Evolutionary conservation across 2,797 vertebrate genomes (phyloP).

Genomic region (Parambassis ranga): DNA sequence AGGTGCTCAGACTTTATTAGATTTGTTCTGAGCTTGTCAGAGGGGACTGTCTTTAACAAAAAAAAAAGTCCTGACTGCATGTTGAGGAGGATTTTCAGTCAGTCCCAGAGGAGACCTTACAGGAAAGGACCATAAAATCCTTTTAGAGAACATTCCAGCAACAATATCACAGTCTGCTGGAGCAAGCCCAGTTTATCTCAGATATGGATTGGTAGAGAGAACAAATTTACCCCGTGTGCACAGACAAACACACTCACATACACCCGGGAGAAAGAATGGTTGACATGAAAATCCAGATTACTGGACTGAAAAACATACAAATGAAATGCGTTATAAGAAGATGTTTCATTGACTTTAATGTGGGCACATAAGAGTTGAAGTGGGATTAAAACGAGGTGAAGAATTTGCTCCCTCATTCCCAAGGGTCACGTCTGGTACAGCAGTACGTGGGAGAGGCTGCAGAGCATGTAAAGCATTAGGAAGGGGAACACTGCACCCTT

Average conservation of each 20-base stretch:
- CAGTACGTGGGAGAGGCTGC: background rate
- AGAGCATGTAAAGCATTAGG: background rate
- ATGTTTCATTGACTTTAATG: constrained; percentile 29
- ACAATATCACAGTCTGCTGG: constrained; percentile 56
- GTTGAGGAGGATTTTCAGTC: constrained; percentile 39
- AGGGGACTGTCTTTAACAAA: constrained; percentile 45
- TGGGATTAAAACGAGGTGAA: constrained; percentile 6
- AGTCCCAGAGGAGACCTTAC: constrained; percentile 45
- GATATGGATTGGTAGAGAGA: constrained; percentile 45
- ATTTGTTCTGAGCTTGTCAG: constrained; percentile 61
- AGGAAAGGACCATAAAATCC: constrained; percentile 62
- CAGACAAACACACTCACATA: background rate
- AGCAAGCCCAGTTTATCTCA: constrained; percentile 43
- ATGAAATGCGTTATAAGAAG: constrained; percentile 28
- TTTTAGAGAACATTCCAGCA: constrained; percentile 52
- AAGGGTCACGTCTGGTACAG: constrained; percentile 4
- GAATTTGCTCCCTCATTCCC: background rate
- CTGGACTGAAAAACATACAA: constrained; percentile 27
- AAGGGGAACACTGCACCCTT: constrained; percentile 39
- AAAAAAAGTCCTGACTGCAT: constrained; percentile 25
- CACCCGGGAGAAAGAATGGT: background rate
- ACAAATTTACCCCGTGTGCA: constrained; percentile 3
- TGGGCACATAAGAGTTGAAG: background rate
- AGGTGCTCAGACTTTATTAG: constrained; percentile 67
- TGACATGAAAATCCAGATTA: constrained; percentile 34